phyloP scores from a whole-genome alignment of 2,113 vertebrate species.

The Neogobius melanostomus region DNA sequence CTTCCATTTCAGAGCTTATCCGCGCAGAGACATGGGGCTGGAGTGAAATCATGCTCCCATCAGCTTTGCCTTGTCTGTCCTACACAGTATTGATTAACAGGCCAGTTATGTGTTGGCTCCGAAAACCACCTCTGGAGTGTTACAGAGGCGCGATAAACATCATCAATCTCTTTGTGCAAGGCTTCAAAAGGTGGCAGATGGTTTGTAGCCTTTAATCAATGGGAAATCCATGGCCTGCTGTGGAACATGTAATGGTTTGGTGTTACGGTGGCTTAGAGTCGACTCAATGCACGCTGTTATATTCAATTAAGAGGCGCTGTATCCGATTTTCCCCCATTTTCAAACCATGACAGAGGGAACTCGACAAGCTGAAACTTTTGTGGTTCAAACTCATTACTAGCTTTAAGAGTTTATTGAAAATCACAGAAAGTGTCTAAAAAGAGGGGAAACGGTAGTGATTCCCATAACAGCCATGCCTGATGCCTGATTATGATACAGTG shows the following conservation, averaged over 20 bases:
- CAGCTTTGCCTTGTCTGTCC: conserved; percentile 62
- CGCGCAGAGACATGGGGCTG: conserved; percentile 1
- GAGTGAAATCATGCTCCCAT: conserved; percentile 54
- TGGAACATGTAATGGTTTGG: conserved; percentile 41
- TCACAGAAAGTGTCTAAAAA: no score
- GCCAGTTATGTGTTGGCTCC: conserved; percentile 59
- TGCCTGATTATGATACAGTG: no score
- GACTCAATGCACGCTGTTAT: conserved; percentile 23
- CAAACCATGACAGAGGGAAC: no score
- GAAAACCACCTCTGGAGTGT: conserved; percentile 60
- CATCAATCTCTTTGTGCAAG: conserved; percentile 68
- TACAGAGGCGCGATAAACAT: conserved; percentile 69
- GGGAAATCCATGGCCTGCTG: conserved; percentile 44
- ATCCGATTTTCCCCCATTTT: conserved; percentile 15
- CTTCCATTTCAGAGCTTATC: conserved; percentile 56
- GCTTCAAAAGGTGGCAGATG: conserved; percentile 66
- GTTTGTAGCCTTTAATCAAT: conserved; percentile 66
- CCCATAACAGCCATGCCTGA: no score
- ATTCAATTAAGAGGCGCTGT: conserved; percentile 31
- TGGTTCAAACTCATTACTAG: no score
- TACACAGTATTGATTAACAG: conserved; percentile 65
- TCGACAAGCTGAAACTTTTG: background rate
- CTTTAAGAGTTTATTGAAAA: no score
- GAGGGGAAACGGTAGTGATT: no score
- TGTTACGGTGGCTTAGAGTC: conserved; percentile 31